Evolutionary conservation across 2,888 invertebrate genomes (phyloP), one percentile per base, ranked within the genome.

Genomic region (Athripsodes cinereus): DNA sequence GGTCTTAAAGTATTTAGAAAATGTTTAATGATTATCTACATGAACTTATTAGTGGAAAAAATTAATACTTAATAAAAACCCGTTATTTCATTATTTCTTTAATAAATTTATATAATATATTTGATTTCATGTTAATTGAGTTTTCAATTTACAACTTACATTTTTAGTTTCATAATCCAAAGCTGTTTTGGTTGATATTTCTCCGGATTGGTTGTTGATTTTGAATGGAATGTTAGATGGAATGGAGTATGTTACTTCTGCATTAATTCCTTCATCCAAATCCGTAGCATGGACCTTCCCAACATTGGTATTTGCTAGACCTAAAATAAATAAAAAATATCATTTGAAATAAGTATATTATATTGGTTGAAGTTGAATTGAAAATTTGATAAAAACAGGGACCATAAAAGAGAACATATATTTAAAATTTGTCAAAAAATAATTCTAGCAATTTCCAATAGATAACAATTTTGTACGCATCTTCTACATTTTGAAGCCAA

Each of bases 261-360:
- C 92, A 71, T 94, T 93, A 19, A 87, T 80, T 0, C 91, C 92
- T 69, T 92, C 91, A 67, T 95, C 94, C 0, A 86, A 84, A 70
- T 94, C 94, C 0, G 85, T 86, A 0, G 93, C 94, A 70, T 89
- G 88, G 0, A 94, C 91, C 60, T 85, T 83, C 1, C 94, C 94
- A 1, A 93, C 86, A 16, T 80, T 73, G 22, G 80, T 80, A 22
- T 78, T 77, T 0, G 74, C 67, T 3, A 75, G 68, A 49, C 82
- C 78, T 79, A 64, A 66, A 68, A 20, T 21, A 52, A 53, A 52
- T 19, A 19, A 19, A 13, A 20, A 26, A 26, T 6, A 22, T 1
- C 11, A 19, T 22, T 22, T 26, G 20, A 6, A 18, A 18, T 48
- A 19, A 48, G n/a, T 19, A 48, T 20, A 1, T 48, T 19, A 19